Percentiles rank a stretch among this genome's conserved stretches.
Evolutionary conservation across 1,140 invertebrate genomes (phyloP).

Genomic region (Anoplophora glabripennis): DNA sequence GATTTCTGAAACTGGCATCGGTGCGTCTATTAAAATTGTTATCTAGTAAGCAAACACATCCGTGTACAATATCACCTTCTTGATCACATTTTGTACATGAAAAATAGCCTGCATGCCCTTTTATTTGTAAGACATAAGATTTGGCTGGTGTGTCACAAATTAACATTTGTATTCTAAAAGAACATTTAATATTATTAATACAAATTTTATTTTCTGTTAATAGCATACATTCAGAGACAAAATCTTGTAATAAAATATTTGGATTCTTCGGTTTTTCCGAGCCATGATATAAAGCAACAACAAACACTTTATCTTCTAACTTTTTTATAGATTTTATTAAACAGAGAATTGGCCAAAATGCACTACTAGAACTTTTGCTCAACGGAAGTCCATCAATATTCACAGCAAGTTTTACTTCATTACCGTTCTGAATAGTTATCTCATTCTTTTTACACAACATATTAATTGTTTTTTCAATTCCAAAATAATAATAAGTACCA

Average conservation of each 20-base stretch:
- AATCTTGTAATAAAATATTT: not conserved
- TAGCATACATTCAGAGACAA: not conserved
- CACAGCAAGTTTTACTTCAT: conserved; percentile 7
- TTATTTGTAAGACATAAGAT: not conserved
- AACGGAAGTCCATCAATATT: conserved; percentile 15
- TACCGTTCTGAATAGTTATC: not conserved
- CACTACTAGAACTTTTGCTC: conserved; percentile 13
- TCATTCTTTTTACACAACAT: not conserved
- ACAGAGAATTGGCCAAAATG: conserved; percentile 12
- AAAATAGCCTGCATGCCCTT: not conserved
- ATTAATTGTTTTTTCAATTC: not conserved
- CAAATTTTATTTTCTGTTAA: not conserved
- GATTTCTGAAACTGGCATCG: no score
- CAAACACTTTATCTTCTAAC: not conserved
- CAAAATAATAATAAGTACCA: conserved; percentile 5
- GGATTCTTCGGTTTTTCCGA: conserved; percentile 5
- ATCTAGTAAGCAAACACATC: not conserved
- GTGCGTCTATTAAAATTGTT: no score
- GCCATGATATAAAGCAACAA: conserved; percentile 6
- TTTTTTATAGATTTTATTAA: not conserved
- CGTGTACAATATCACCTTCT: not conserved
- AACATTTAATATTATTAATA: not conserved
- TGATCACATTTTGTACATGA: not conserved
- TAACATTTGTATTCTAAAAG: conserved; percentile 6
- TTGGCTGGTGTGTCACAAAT: conserved; percentile 4